Base-by-base conservation (phyloP, 2,888 invertebrate species). In the Emesis furor region DNA sequence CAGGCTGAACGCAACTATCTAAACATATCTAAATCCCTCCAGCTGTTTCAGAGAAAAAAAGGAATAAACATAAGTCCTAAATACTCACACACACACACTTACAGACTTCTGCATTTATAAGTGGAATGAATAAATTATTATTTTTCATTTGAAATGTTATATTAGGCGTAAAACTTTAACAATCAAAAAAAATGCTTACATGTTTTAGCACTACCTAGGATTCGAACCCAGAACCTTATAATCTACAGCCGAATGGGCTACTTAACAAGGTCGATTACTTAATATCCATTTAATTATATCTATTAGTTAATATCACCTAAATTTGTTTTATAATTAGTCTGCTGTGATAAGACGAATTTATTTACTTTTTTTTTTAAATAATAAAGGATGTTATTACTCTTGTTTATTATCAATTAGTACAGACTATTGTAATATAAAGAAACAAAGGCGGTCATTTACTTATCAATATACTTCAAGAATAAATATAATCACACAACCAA, bases 401-500 rank as follows among this genome's bases (percentile, higher is more conserved):
- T 68, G 35, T 55, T 76, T 51, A 12, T 35, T 35, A 76, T 37
- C 35, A n/a, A 76, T 37, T 68, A 72, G 51, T 35, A 24, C n/a
- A 68, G 35, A 32, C 24, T 10, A 24, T 10, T 46, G 14, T 5
- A 46, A 37, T 68, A 73, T 37, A 46, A 94, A 93, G 92, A 92
- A 92, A 91, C 89, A 86, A 90, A 90, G 86, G 85, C 87, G 86
- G 76, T 79, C 79, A 90, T 93, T 93, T 92, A 91, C 91, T 93
- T 91, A 92, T 92, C 92, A 91, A 84, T 90, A 91, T 92, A 91
- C 91, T 92, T 91, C 91, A 90, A 88, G 88, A 93, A 93, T 93
- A 94, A 94, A 94, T 90, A 94, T 92, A 94, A 94, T 94, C 92
- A 90, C 91, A 81, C 87, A 90, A 91, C 95, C 95, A 95, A 95